Evolutionary conservation across 1,140 invertebrate genomes (phyloP).

Genomic region (Latrodectus geometricus): DNA sequence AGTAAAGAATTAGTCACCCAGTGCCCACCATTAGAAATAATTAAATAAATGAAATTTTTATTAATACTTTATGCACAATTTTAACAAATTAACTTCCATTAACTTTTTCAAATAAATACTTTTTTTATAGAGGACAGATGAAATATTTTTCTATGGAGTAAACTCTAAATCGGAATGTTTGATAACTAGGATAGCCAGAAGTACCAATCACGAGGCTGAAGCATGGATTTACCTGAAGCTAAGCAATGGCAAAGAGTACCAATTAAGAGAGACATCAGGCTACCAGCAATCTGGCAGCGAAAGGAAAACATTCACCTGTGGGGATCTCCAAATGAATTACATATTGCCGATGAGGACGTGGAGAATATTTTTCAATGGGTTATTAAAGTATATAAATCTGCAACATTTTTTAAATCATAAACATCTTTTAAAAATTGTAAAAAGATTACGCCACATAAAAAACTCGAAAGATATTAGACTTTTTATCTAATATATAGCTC

Average conservation of each 20-base stretch:
- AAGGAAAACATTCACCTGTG: background rate
- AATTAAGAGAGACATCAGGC: background rate
- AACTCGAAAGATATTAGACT: too few species aligned
- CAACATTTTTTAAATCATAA: background rate
- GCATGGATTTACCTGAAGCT: conserved; percentile 30
- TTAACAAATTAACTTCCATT: too few species aligned
- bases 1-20: too few species aligned
- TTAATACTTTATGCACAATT: too few species aligned
- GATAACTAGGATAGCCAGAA: conserved; percentile 7
- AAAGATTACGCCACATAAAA: too few species aligned
- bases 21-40: too few species aligned
- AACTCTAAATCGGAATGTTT: conserved; percentile 45
- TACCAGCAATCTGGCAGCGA: conserved; percentile 1
- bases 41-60: too few species aligned
- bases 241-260: conserved; percentile 15
- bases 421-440: too few species aligned
- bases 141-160: conserved; percentile 51
- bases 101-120: background rate
- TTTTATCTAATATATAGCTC: too few species aligned
- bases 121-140: conserved; percentile 8
- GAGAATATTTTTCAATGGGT: conserved; percentile 20
- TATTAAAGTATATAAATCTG: background rate
- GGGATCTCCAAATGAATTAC: background rate
- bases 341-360: background rate
- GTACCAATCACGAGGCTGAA: background rate